Base-by-base conservation (phyloP, 2,113 vertebrate species). In the Crotalus helleri region DNA sequence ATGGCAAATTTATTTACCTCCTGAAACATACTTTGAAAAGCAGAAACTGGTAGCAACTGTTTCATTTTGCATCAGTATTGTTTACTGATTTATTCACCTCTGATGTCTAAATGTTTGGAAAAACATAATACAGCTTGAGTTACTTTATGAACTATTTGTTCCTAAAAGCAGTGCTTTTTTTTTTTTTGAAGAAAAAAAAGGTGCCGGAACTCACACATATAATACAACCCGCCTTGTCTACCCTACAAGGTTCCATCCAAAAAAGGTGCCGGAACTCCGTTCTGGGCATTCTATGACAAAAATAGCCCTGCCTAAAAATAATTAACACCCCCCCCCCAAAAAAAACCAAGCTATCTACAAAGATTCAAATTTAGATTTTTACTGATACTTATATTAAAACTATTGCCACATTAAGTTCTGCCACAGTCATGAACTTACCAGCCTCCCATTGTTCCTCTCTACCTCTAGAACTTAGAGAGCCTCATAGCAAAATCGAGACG, bases 131-230 rank as follows among this genome's bases (percentile, higher is more conserved):
- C 17, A 87, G 44, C 95, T 86, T 81, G 88, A 90, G 86, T 88
- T 61, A 54, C 90, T 57, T 12, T 74, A 92, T 93, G 49, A 74
- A 87, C 55, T 13, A 51, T 91, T 93, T 94, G 87, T 87, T 96
- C 92, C 91, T 93, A 23, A 94, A 96, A 95, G 90, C 46, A 46
- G 46, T 5, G 46, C 46, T 46, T 46, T 46, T 39, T 39, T 39
- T n/a, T 39, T 39, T 46, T 46, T 46, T 46, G 46, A 46, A 46
- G 4, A 46, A 46, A 46, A 46, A 46, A 46, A 5, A 46, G 46
- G 46, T 46, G 46, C 46, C 46, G 46, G 46, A 46, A 46, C 46
- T 46, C 46, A 46, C 46, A 46, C 46, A 46, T 1, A 5, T 46
- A 4, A 46, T 46, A 46, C 46, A 46, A 46, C 46, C 46, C 46